Percentiles rank a stretch among this genome's conserved stretches.
These are phyloP conservation scores for Sciurus carolinensis DNA, from an alignment of 2,797 vertebrate species.

Conservation along the genomic window DNA sequence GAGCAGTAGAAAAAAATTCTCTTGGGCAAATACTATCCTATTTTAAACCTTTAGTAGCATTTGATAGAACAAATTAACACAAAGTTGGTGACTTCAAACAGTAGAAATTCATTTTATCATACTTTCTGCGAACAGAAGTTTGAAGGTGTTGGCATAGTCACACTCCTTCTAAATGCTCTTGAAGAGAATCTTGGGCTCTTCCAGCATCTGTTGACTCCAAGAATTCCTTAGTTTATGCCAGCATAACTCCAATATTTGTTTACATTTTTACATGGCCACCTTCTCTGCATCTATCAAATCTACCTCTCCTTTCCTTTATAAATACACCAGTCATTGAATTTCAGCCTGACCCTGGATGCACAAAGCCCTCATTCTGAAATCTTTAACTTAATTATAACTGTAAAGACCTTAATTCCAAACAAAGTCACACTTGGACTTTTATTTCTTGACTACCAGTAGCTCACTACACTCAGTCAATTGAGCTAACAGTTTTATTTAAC, in stretches of 20 bases:
- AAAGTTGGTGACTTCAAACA: not conserved
- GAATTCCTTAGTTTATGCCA: too few relatives aligned
- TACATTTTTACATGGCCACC: not conserved
- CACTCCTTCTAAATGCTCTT: fast-evolving
- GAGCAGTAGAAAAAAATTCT: not conserved
- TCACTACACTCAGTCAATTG: not conserved
- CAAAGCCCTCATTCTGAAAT: not conserved
- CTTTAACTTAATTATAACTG: not conserved
- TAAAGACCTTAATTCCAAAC: not conserved
- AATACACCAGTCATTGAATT: not conserved
- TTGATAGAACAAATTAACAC: not conserved
- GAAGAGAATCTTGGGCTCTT: not conserved
- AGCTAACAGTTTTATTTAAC: not conserved
- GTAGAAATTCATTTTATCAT: not conserved
- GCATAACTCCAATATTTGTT: fast-evolving
- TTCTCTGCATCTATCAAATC: not conserved
- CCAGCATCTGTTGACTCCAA: too few relatives aligned
- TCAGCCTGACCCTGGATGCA: not conserved
- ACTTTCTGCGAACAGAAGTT: not conserved
- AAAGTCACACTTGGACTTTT: not conserved
- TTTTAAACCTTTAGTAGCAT: not conserved
- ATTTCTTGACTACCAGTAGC: not conserved
- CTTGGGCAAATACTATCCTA: not conserved
- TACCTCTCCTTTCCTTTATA: not conserved
- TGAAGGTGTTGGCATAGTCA: not conserved